These are phyloP conservation scores for Hycleus phaleratus DNA, from an alignment of 1,140 invertebrate genomes.

Conservation along the genomic window DNA sequence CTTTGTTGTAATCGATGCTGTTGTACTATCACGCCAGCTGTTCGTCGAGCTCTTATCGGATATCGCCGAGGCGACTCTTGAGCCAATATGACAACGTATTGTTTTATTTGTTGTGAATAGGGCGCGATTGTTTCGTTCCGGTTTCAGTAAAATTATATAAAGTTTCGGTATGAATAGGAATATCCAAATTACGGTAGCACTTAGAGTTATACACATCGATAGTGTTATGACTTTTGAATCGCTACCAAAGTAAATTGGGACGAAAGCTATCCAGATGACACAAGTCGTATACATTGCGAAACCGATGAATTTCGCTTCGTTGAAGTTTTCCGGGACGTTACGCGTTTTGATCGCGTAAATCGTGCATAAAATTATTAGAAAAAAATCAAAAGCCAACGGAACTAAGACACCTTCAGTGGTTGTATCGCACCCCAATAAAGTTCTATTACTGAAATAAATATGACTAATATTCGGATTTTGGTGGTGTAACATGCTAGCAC, in stretches of 20 bases:
- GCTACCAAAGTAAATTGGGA: conserved; percentile 76
- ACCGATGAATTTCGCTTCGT: conserved; percentile 77
- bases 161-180: conserved; percentile 74
- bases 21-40: conserved; percentile 26
- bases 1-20: conserved; percentile 7
- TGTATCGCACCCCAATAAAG: conserved; percentile 63
- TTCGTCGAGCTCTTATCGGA: conserved; percentile 36
- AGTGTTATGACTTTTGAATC: conserved; percentile 62
- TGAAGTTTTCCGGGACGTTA: conserved; percentile 84
- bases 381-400: conserved; percentile 71
- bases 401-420: conserved; percentile 60
- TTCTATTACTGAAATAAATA: conserved; percentile 50
- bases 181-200: conserved; percentile 66
- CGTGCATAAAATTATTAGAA: conserved; percentile 72
- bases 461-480: conserved; percentile 59
- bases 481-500: conserved; percentile 58
- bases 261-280: conserved; percentile 83
- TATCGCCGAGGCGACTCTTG: conserved; percentile 41
- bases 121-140: conserved; percentile 70
- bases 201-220: conserved; percentile 63
- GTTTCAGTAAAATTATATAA: conserved; percentile 68
- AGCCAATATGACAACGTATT: conserved; percentile 72
- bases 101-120: conserved; percentile 72
- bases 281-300: conserved; percentile 85
- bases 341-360: conserved; percentile 79